Evolutionary conservation across 2,888 invertebrate genomes (phyloP).

Genomic region (Hoplodrina blanda): DNA sequence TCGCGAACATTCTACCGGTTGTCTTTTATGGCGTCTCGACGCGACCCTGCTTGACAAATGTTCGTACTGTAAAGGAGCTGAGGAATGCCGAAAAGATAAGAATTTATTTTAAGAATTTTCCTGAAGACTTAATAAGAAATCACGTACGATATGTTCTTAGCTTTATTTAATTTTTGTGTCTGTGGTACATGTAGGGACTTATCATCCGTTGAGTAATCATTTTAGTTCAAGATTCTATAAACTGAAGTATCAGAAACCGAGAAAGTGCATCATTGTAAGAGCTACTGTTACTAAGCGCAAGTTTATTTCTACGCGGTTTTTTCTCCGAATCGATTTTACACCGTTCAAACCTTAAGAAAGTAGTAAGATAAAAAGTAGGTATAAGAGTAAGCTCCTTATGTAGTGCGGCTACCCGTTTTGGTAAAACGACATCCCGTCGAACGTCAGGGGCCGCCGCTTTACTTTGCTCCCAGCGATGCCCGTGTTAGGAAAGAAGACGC

Average conservation of each 20-base stretch:
- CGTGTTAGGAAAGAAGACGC: conserved; percentile 74
- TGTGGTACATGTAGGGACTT: not conserved
- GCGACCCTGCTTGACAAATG: conserved; percentile 69
- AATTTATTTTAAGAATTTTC: conserved; percentile 46
- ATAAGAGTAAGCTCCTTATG: conserved; percentile 70
- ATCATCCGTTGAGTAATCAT: not conserved
- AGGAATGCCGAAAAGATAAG: conserved; percentile 63
- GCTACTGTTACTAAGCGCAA: conserved; percentile 46
- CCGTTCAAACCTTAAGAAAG: conserved; percentile 61
- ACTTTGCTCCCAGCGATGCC: conserved; percentile 67
- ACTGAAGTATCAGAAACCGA: conserved; percentile 20
- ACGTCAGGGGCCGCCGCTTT: conserved; percentile 68
- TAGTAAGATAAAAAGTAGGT: conserved; percentile 69
- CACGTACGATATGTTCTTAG: conserved; percentile 1
- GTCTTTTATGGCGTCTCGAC: conserved; percentile 76
- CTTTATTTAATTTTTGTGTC: not conserved
- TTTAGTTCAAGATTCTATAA: conserved; percentile 12
- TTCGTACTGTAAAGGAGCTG: conserved; percentile 56
- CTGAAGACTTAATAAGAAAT: conserved; percentile 32
- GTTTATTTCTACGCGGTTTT: conserved; percentile 51
- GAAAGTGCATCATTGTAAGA: conserved; percentile 51
- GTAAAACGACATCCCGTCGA: conserved; percentile 72
- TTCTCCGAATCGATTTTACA: conserved; percentile 55
- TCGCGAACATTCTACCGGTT: conserved; percentile 79
- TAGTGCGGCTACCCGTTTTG: conserved; percentile 69